Conservation (phyloP, 2,113 vertebrate species). For the Microtus montanus region DNA sequence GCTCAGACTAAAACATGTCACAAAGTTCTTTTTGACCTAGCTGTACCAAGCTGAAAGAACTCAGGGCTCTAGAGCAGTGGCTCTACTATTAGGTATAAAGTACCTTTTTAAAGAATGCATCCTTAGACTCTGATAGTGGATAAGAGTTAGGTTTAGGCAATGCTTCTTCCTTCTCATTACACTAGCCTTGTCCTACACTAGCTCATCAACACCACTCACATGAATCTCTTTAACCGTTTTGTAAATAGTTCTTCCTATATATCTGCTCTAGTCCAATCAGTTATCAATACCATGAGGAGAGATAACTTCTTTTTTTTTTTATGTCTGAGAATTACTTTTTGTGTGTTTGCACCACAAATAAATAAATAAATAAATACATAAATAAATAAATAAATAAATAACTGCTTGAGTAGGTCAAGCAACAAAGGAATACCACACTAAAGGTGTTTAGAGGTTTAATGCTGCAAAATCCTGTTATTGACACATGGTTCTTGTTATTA, state of each 20-base stretch:
- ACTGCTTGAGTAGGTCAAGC: no score
- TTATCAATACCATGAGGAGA: background rate
- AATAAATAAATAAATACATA: no score
- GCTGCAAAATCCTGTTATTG: no score
- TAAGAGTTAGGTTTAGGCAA: background rate
- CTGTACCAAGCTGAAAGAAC: background rate
- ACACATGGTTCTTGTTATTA: no score
- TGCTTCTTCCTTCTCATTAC: background rate
- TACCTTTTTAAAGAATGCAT: rapidly evolving
- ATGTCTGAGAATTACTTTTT: no score
- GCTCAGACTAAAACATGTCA: background rate
- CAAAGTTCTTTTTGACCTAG: background rate
- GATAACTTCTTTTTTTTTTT: background rate
- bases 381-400: no score
- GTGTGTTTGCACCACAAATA: no score
- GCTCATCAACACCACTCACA: background rate
- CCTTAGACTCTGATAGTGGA: background rate
- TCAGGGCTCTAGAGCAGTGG: no score
- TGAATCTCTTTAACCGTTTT: background rate
- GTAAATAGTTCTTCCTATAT: background rate
- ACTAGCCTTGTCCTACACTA: no score
- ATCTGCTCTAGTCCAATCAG: background rate
- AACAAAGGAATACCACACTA: no score
- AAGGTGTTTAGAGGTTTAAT: no score
- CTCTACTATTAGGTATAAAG: background rate